Evolutionary conservation across 2,888 invertebrate species (phyloP).

Genomic region (Physocephala rufipes): DNA sequence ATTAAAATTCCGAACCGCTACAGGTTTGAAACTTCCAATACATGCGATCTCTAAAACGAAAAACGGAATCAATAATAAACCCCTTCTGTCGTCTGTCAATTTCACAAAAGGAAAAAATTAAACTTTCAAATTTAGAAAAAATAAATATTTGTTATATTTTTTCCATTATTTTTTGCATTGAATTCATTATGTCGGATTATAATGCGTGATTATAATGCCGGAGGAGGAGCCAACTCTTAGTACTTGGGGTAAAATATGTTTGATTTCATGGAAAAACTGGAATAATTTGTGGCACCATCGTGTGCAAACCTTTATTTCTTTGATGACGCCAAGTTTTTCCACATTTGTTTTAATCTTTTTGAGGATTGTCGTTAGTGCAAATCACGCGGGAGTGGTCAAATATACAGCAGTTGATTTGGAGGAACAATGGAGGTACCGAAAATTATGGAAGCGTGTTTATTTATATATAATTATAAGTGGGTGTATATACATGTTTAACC

Average conservation of each 20-base stretch:
- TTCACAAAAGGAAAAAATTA: neutral
- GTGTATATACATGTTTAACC: no score
- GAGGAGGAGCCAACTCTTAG: neutral
- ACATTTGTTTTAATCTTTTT: conserved; percentile 3
- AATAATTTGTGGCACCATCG: neutral
- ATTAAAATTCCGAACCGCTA: no score
- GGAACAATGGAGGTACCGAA: conserved; percentile 4
- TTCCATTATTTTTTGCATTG: no score
- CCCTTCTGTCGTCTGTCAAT: neutral
- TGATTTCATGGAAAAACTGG: conserved; percentile 25
- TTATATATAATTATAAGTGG: no score
- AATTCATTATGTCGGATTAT: no score
- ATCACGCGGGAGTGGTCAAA: neutral
- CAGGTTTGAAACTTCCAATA: no score
- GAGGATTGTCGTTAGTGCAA: neutral
- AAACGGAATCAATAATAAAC: neutral
- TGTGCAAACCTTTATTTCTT: neutral
- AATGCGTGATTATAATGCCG: no score
- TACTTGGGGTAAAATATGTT: neutral
- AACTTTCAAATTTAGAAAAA: neutral
- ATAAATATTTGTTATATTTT: no score
- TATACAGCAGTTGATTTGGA: conserved; percentile 9
- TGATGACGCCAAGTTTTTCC: conserved; percentile 2
- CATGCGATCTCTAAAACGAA: neutral
- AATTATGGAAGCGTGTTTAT: neutral